Conservation (phyloP, 1,140 invertebrate species). For the Andrena cerasifolii region DNA sequence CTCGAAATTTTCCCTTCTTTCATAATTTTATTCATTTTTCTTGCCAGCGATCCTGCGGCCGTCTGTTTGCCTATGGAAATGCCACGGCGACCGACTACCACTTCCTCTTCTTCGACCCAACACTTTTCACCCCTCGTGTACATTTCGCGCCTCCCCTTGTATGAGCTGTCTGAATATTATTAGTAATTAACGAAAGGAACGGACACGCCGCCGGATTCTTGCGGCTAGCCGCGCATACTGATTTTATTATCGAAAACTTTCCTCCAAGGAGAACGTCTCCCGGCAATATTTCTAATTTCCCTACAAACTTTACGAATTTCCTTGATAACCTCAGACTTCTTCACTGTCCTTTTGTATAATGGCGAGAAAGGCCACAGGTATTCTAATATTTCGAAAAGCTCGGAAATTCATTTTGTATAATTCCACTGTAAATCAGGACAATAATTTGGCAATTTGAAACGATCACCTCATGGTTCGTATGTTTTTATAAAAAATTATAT, state of each 20-base stretch:
- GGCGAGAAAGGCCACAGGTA: too few relatives aligned
- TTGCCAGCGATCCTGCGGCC: slow-evolving; percentile 72
- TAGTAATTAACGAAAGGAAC: slow-evolving; percentile 80
- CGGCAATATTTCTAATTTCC: slow-evolving; percentile 10
- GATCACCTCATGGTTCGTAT: too few relatives aligned
- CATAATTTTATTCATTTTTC: slow-evolving; percentile 83
- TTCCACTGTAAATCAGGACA: too few relatives aligned
- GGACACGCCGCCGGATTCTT: neutral
- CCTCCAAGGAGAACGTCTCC: neutral
- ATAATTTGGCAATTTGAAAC: too few relatives aligned
- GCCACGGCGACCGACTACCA: slow-evolving; percentile 54
- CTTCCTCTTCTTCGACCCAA: slow-evolving; percentile 43
- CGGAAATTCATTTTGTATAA: too few relatives aligned
- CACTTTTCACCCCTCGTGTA: slow-evolving; percentile 37
- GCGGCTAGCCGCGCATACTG: slow-evolving; percentile 19
- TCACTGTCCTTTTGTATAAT: neutral
- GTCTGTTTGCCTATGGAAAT: slow-evolving; percentile 82
- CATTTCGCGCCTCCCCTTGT: slow-evolving; percentile 22
- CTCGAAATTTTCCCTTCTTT: slow-evolving; percentile 59
- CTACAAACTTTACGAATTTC: neutral
- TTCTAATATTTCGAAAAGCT: too few relatives aligned
- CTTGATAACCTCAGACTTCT: neutral
- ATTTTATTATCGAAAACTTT: slow-evolving; percentile 43
- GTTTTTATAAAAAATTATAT: too few relatives aligned
- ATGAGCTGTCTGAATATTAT: slow-evolving; percentile 80